Conservation (phyloP, 1,140 invertebrate genomes). For the Maniola jurtina region DNA sequence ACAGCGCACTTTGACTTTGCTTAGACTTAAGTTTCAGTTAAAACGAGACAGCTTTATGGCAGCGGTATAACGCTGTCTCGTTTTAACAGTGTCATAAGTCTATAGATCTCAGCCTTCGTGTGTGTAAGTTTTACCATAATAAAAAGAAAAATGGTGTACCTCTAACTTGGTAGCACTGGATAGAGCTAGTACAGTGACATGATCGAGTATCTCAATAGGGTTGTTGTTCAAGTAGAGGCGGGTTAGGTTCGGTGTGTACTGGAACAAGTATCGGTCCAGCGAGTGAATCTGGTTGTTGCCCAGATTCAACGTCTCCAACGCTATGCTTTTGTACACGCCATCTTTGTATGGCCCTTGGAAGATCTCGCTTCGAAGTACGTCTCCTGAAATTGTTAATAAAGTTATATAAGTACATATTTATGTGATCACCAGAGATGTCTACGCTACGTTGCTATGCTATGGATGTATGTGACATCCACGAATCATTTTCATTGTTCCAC, state of each 20-base stretch:
- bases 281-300: slow-evolving; percentile 84
- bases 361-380: slow-evolving; percentile 77
- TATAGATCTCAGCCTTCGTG: too few species aligned
- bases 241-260: slow-evolving; percentile 83
- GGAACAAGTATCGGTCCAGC: slow-evolving; percentile 84
- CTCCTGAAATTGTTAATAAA: slow-evolving; percentile 72
- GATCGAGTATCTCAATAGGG: slow-evolving; percentile 82
- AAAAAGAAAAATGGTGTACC: slow-evolving; percentile 50
- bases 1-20: too few species aligned
- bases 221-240: slow-evolving; percentile 85
- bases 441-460: too few species aligned
- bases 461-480: too few species aligned
- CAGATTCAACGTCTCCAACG: slow-evolving; percentile 82
- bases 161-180: slow-evolving; percentile 80
- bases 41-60: too few species aligned
- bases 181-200: slow-evolving; percentile 80
- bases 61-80: too few species aligned
- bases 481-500: too few species aligned
- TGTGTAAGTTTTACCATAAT: too few species aligned
- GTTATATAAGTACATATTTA: too few species aligned
- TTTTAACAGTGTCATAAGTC: too few species aligned
- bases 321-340: slow-evolving; percentile 81
- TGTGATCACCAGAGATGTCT: too few species aligned
- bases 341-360: slow-evolving; percentile 81
- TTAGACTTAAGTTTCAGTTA: too few species aligned